Base-by-base conservation (phyloP, 1,140 invertebrate species). In the Macrobrachium nipponense region DNA sequence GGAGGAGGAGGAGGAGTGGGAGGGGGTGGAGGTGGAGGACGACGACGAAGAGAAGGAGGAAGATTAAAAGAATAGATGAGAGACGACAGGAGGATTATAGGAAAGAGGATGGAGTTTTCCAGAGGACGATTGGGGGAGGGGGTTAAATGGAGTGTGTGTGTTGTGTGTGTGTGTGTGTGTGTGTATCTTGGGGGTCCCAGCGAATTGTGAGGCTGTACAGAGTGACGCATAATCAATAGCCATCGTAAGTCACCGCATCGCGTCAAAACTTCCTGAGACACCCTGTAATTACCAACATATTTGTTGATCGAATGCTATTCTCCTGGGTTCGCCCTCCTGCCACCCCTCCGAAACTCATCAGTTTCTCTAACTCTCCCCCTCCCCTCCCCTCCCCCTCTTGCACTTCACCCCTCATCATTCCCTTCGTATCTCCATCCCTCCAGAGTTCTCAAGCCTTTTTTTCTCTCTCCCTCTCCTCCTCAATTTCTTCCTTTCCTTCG, bases 181-280 rank as follows among this genome's bases (percentile, higher is more conserved):
- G 7, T 51, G 51, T 51, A 73, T 84, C 66, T 62, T 84, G 70
- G 62, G 82, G 77, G 82, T 84, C 73, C 68, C 76, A 72, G 82
- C 73, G 59, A 62, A 73, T 77, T 77, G 76, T 84, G 82, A 77
- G 82, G 82, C 75, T 23, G 82, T 61, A 68, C 82, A 43, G 82
- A 75, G 82, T 84, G 82, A 84, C 82, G 82, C 82, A 84, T 84
- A 84, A 84, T 84, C 82, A 84, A 84, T 84, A 84, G 82, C 68
- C 58, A 75, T 68, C 82, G 82, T 84, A 84, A 84, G 82, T 84
- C 82, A 68, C 82, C 73, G 44, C 17, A 23, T 68, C 82, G 72
- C 82, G 81, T 83, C 82, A 84, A 84, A 84, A 83, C 81, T 76
- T 84, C 75, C 82, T 68, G 82, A 73, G 82, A 84, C 82, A 83